Evolutionary conservation across 2,113 vertebrate genomes (phyloP), one percentile per base, ranked within the genome.

Genomic region (Maylandia zebra): DNA sequence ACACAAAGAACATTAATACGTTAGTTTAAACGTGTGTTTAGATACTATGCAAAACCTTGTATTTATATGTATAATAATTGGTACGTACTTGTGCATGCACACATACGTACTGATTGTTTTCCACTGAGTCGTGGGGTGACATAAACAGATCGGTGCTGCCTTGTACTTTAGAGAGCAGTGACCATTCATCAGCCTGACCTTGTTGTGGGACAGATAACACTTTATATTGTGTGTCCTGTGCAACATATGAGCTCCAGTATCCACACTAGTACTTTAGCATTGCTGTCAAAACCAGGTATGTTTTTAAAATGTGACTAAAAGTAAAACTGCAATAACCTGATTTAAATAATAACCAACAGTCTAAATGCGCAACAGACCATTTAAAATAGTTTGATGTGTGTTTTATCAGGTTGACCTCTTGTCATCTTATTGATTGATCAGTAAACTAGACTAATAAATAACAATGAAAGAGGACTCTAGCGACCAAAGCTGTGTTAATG

Each of bases 151-250:
- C 17, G 85, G 78, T 86, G 50, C 74, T 91, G 86, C 82, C 79
- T 48, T 8, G 74, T 53, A 66, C 85, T 84, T 84, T 52, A 59
- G 71, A 69, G 78, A 81, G 74, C 57, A 85, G 64, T 38, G 61
- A 78, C 82, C 87, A 92, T 94, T 87, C 86, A 89, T 94, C 93
- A 94, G 84, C 32, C 48, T 92, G 93, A 94, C 94, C 93, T 94
- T 78, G 22, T 88, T 94, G 88, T 90, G 79, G 71, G 89, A 90
- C 89, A 85, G 24, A 91, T 61, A 78, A 82, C 59, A 90, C 85
- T 87, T 90, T 83, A 61, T 88, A 66, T 57, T 48, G 52, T 81
- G 50, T 71, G 30, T 80, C 56, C 78, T 87, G 85, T 59, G 9
- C 14, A 57, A 61, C 83, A 66, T 36, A 50, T 53, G 8, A 14